A percentile compares a stretch with the other conserved stretches of the same genome.
Evolutionary conservation across 1,140 invertebrate genomes (phyloP).

Genomic region (Zaprionus africanus): DNA sequence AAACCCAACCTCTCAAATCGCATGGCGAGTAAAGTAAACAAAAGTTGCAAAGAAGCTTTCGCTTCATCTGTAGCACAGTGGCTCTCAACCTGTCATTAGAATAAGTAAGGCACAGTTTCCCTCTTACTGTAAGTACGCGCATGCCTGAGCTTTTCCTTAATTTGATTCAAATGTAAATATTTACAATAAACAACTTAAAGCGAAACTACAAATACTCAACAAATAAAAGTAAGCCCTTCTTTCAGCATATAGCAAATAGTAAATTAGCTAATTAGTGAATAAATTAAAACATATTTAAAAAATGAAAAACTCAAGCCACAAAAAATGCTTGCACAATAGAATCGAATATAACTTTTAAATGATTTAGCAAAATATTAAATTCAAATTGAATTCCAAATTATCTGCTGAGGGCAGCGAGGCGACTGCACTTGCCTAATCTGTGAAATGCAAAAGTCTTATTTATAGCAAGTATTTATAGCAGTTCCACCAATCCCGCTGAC

Average conservation of each 20-base stretch:
- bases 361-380: neutral
- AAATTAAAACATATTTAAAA: neutral
- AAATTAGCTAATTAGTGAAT: neutral
- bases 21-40: neutral
- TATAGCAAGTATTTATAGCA: constrained; percentile 32
- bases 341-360: neutral
- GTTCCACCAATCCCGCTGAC: constrained; percentile 1
- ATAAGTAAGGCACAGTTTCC: neutral
- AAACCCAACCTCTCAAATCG: too few relatives aligned
- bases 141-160: constrained; percentile 19
- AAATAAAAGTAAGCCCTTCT: too few relatives aligned
- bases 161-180: neutral
- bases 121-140: constrained; percentile 22
- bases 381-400: neutral
- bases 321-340: neutral
- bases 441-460: constrained; percentile 7
- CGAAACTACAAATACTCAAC: neutral
- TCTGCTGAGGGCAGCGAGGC: constrained; percentile 19
- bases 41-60: neutral
- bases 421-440: constrained; percentile 23
- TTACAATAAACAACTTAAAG: neutral
- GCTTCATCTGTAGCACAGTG: neutral
- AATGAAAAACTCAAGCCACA: too few relatives aligned
- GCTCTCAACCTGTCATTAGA: neutral
- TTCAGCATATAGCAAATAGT: neutral